Evolutionary conservation across 2,888 invertebrate species (phyloP).

Genomic region (Eupithecia dodoneata): DNA sequence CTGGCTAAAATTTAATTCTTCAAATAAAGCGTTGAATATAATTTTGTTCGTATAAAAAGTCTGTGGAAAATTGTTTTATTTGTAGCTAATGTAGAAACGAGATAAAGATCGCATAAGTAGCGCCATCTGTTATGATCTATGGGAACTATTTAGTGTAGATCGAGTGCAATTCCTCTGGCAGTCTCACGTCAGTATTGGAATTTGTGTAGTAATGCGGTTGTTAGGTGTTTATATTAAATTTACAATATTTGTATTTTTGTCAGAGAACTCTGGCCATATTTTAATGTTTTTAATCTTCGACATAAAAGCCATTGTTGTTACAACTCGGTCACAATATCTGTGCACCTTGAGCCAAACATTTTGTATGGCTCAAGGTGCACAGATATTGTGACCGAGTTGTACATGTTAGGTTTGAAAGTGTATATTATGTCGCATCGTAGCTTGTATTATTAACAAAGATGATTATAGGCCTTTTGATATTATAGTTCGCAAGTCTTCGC

Average conservation of each 20-base stretch:
- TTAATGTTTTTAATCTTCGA: too few species aligned
- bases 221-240: neutral
- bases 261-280: neutral
- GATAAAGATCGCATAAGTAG: neutral
- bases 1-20: neutral
- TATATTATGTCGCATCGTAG: too few species aligned
- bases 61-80: constrained; percentile 2
- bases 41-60: neutral
- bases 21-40: neutral
- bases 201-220: neutral
- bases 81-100: neutral
- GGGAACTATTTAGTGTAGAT: constrained; percentile 14
- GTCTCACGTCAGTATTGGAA: neutral
- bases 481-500: too few species aligned
- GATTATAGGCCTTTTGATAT: too few species aligned
- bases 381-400: too few species aligned
- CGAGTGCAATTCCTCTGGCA: neutral
- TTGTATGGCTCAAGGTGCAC: too few species aligned
- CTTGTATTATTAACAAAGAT: too few species aligned
- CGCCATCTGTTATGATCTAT: constrained; percentile 41
- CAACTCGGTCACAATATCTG: too few species aligned
- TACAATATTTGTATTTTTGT: neutral
- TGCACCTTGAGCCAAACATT: too few species aligned
- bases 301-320: too few species aligned
- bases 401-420: too few species aligned